phyloP scores from a whole-genome alignment of 2,888 invertebrate species.

The Elegia similella region DNA sequence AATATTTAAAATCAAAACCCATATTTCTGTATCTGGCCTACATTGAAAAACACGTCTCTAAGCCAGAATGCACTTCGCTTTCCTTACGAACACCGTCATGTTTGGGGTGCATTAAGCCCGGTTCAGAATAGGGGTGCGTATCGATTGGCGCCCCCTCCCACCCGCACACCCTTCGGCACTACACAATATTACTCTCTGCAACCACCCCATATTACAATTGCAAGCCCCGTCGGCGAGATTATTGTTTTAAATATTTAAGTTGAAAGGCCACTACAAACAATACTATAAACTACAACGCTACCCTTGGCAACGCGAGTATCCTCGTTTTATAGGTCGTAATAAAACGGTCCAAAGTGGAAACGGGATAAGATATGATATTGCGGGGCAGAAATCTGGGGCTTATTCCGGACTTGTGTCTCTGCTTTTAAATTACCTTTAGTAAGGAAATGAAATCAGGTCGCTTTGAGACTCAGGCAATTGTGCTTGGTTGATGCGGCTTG shows the following conservation, averaged over 20 bases:
- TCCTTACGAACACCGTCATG: constrained; percentile 28
- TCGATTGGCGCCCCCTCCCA: constrained; percentile 61
- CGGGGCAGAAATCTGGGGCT: constrained; percentile 17
- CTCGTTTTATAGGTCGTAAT: constrained; percentile 12
- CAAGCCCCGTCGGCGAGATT: constrained; percentile 49
- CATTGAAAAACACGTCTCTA: constrained; percentile 13
- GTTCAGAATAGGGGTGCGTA: constrained; percentile 64
- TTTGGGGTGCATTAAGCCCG: constrained; percentile 69
- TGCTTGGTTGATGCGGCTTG: neutral
- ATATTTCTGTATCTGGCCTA: constrained; percentile 5
- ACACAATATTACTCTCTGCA: constrained; percentile 56
- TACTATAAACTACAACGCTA: constrained; percentile 17
- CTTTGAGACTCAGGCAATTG: constrained; percentile 8
- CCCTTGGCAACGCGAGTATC: constrained; percentile 18
- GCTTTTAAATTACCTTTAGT: constrained; percentile 14
- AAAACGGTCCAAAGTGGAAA: constrained; percentile 14
- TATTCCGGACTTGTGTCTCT: constrained; percentile 14
- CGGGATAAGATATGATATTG: constrained; percentile 16
- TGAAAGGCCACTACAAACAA: constrained; percentile 25
- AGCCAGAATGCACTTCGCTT: constrained; percentile 13
- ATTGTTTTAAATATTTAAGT: constrained; percentile 52
- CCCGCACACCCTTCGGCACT: constrained; percentile 45
- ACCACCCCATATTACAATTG: constrained; percentile 64
- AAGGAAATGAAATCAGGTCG: constrained; percentile 16
- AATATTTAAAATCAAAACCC: neutral